Conservation (phyloP, 1,140 invertebrate genomes). For the Apis cerana region DNA sequence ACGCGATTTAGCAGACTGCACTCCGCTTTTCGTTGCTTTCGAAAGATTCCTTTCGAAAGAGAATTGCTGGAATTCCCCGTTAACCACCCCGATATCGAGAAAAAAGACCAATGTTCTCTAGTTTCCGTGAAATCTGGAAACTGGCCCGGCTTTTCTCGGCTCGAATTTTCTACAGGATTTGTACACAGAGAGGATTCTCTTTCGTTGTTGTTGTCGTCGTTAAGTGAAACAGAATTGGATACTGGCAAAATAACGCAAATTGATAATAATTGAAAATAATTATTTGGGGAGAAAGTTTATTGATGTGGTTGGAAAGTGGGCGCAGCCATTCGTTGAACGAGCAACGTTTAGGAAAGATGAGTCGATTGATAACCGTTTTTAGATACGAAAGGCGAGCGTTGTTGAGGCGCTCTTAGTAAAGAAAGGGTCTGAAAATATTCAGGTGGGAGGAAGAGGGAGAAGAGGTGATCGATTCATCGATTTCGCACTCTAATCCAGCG, state of each 20-base stretch:
- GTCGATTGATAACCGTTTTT: neutral
- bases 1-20: neutral
- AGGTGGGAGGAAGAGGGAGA: neutral
- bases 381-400: neutral
- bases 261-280: too few species aligned
- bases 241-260: too few species aligned
- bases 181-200: neutral
- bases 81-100: neutral
- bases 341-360: neutral
- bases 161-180: neutral
- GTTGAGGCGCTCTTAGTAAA: too few species aligned
- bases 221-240: neutral
- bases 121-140: neutral
- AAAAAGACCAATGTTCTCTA: neutral
- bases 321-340: neutral
- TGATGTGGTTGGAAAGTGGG: neutral
- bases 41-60: too few species aligned
- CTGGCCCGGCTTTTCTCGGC: neutral
- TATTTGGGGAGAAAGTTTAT: too few species aligned
- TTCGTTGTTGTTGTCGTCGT: neutral
- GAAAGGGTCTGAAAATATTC: neutral
- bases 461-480: conserved; percentile 33
- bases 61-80: neutral
- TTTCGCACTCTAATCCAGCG: conserved; percentile 39
- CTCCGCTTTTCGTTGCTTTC: too few species aligned